Evolutionary conservation across 2,888 invertebrate genomes (phyloP).

Genomic region (Drosophila prolongata): DNA sequence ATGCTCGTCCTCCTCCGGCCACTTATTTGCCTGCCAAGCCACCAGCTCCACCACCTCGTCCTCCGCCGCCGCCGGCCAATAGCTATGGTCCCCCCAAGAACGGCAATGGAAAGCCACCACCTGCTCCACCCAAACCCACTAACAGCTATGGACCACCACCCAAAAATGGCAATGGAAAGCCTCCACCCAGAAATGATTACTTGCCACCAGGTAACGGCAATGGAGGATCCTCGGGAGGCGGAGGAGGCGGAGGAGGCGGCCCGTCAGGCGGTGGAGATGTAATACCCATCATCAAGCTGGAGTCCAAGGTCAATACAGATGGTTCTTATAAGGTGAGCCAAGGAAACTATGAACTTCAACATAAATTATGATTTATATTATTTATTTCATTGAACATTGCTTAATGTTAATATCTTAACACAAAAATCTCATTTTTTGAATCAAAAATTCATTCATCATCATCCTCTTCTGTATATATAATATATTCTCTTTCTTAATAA

Average conservation of each 20-base stretch:
- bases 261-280: constrained; percentile 63
- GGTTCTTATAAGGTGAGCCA: constrained; percentile 82
- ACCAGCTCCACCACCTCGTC: constrained; percentile 16
- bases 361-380: too few species aligned
- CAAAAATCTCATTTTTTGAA: too few species aligned
- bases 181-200: constrained; percentile 51
- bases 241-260: constrained; percentile 46
- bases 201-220: constrained; percentile 51
- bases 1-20: constrained; percentile 50
- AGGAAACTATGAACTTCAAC: too few species aligned
- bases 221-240: constrained; percentile 47
- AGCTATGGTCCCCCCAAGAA: constrained; percentile 41
- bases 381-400: too few species aligned
- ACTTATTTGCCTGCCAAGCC: constrained; percentile 52
- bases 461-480: too few species aligned
- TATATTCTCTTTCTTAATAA: too few species aligned
- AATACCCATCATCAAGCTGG: constrained; percentile 82
- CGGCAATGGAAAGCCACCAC: constrained; percentile 38
- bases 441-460: too few species aligned
- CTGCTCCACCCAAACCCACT: constrained; percentile 25
- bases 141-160: constrained; percentile 52
- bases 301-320: constrained; percentile 81
- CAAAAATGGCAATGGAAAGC: constrained; percentile 39
- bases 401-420: too few species aligned
- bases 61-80: constrained; percentile 28